These are phyloP conservation scores for Xiphias gladius DNA, from an alignment of 2,113 vertebrate genomes.

Conservation along the genomic window DNA sequence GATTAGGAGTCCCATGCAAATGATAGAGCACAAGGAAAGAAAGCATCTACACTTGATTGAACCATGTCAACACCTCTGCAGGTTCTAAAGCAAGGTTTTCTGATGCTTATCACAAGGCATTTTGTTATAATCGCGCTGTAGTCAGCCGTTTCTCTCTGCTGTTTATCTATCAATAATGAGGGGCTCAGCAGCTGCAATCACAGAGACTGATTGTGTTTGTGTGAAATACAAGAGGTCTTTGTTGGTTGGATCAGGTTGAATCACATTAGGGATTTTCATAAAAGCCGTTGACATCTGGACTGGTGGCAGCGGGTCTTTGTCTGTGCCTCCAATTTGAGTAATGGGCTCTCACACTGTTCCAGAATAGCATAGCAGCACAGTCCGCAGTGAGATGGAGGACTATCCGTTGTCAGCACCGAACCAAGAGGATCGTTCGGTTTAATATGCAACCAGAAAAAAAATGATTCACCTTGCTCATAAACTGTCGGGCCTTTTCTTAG, in stretches of 20 bases:
- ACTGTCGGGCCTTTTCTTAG: constrained; percentile 12
- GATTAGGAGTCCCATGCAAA: constrained; percentile 30
- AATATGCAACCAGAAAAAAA: constrained; percentile 46
- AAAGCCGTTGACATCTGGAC: constrained; percentile 79
- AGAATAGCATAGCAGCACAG: constrained; percentile 61
- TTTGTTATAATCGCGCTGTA: constrained; percentile 47
- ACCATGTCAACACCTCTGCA: constrained; percentile 14
- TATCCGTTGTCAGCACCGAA: constrained; percentile 53
- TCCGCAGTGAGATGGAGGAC: constrained; percentile 54
- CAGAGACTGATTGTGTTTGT: constrained; percentile 67
- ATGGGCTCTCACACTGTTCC: constrained; percentile 68
- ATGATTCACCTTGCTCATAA: constrained; percentile 51
- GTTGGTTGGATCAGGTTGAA: constrained; percentile 70
- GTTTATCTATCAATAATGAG: constrained; percentile 77
- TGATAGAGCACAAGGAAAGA: constrained; percentile 18
- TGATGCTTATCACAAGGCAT: constrained; percentile 54
- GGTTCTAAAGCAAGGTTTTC: constrained; percentile 38
- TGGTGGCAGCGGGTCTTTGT: constrained; percentile 71
- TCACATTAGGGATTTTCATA: constrained; percentile 76
- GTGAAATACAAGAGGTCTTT: constrained; percentile 67
- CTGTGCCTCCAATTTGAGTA: constrained; percentile 79
- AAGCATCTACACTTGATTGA: constrained; percentile 18
- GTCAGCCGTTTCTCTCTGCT: constrained; percentile 71
- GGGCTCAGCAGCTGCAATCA: constrained; percentile 66
- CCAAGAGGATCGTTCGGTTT: constrained; percentile 37